These are phyloP conservation scores for Ctenopoma multispine DNA, from an alignment of 2,797 vertebrate species.

Conservation along the genomic window DNA sequence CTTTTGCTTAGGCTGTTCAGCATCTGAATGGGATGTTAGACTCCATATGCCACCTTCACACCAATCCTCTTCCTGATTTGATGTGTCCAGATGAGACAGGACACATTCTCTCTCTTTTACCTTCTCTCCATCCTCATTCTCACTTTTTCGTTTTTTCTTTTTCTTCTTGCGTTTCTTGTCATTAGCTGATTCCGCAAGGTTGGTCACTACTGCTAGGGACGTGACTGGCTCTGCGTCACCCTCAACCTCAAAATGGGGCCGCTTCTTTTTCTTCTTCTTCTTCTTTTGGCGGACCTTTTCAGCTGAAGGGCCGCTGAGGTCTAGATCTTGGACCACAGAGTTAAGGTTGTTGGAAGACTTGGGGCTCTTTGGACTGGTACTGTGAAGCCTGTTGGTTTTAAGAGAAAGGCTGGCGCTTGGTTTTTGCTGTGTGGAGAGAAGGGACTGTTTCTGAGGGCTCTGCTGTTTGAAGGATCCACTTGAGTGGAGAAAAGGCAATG, in stretches of 20 bases:
- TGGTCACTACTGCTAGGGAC: background rate
- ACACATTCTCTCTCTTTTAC: conserved; percentile 35
- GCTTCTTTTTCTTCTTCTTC: conserved; percentile 83
- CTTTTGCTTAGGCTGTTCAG: conserved; percentile 36
- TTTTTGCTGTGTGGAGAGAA: conserved; percentile 61
- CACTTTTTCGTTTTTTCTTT: conserved; percentile 78
- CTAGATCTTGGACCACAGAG: conserved; percentile 47
- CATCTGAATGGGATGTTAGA: conserved; percentile 42
- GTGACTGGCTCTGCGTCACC: conserved; percentile 11
- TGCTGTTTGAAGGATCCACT: conserved; percentile 71
- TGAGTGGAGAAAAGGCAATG: conserved; percentile 65
- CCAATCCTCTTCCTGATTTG: conserved; percentile 83
- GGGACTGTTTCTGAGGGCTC: conserved; percentile 73
- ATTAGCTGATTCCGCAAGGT: background rate
- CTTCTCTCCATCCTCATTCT: conserved; percentile 29
- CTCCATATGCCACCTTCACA: conserved; percentile 83
- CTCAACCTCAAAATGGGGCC: conserved; percentile 74
- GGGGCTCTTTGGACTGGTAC: conserved; percentile 37
- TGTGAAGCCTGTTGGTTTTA: conserved; percentile 73
- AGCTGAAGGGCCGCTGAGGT: conserved; percentile 30
- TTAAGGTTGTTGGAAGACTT: conserved; percentile 55
- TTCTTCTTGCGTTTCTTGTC: conserved; percentile 76
- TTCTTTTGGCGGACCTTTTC: conserved; percentile 65
- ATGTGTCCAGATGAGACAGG: conserved; percentile 63
- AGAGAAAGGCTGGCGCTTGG: conserved; percentile 64